Evolutionary conservation across 2,797 vertebrate genomes (phyloP).

Genomic region (Peromyscus aztecus): DNA sequence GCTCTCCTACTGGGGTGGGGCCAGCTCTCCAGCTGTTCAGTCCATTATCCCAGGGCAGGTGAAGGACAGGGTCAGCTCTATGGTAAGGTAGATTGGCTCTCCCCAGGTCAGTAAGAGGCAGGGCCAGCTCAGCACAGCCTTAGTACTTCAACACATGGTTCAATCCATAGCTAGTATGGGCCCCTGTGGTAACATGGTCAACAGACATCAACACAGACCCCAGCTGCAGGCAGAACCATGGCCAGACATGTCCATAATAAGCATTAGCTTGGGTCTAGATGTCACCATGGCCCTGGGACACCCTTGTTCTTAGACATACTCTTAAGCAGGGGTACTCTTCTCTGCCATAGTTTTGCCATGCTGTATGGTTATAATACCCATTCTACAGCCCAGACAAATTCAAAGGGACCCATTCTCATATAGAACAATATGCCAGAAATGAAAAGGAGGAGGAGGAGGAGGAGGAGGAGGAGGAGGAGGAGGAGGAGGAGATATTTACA

Average conservation of each 20-base stretch:
- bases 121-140: not conserved
- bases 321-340: not conserved
- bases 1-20: not conserved
- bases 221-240: not conserved
- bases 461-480: not conserved
- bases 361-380: not conserved
- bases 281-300: not conserved
- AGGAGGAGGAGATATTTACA: not conserved
- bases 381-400: not conserved
- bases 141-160: not conserved
- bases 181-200: not conserved
- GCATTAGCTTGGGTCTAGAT: not conserved
- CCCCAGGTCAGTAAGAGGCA: not conserved
- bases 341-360: not conserved
- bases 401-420: not conserved
- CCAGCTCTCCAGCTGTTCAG: not conserved
- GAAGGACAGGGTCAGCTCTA: not conserved
- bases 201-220: not conserved
- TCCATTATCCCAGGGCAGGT: not conserved
- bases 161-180: not conserved
- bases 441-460: not conserved
- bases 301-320: too few species aligned
- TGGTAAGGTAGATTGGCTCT: not conserved
- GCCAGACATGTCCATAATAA: not conserved
- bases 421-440: not conserved